These are phyloP conservation scores for Chrysodeixis includens DNA, from an alignment of 2,888 invertebrate genomes.

Conservation along the genomic window DNA sequence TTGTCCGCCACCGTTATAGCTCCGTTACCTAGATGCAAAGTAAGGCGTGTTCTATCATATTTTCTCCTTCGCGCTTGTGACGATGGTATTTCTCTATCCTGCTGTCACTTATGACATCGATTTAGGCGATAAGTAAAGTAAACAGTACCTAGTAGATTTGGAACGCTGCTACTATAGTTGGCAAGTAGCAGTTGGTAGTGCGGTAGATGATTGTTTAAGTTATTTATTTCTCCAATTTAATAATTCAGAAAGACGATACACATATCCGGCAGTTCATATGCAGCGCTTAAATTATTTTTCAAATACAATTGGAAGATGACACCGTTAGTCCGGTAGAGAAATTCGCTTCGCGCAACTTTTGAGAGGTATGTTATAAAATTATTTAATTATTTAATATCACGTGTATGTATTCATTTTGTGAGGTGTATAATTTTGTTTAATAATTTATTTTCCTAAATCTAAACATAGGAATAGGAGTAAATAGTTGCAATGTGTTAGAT, in stretches of 20 bases:
- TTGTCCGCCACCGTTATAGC: too few relatives aligned
- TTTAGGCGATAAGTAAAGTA: not conserved
- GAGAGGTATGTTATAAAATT: slow-evolving; percentile 41
- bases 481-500: not conserved
- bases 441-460: slow-evolving; percentile 9
- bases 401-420: not conserved
- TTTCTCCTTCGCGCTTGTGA: not conserved
- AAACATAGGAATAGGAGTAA: not conserved
- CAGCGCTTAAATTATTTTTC: slow-evolving; percentile 13
- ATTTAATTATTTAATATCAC: slow-evolving; percentile 21
- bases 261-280: slow-evolving; percentile 16
- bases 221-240: slow-evolving; percentile 34
- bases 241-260: slow-evolving; percentile 28
- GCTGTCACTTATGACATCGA: slow-evolving; percentile 11
- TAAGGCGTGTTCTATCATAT: too few relatives aligned
- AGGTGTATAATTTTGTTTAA: not conserved
- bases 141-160: slow-evolving; percentile 20
- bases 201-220: slow-evolving; percentile 14
- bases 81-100: not conserved
- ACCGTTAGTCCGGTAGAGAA: slow-evolving; percentile 29
- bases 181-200: slow-evolving; percentile 16
- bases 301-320: slow-evolving; percentile 37
- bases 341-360: slow-evolving; percentile 10
- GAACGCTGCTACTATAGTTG: slow-evolving; percentile 10
- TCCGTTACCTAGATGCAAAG: not conserved